Evolutionary conservation across 2,888 invertebrate species (phyloP).

Genomic region (Tetragonisca angustula): DNA sequence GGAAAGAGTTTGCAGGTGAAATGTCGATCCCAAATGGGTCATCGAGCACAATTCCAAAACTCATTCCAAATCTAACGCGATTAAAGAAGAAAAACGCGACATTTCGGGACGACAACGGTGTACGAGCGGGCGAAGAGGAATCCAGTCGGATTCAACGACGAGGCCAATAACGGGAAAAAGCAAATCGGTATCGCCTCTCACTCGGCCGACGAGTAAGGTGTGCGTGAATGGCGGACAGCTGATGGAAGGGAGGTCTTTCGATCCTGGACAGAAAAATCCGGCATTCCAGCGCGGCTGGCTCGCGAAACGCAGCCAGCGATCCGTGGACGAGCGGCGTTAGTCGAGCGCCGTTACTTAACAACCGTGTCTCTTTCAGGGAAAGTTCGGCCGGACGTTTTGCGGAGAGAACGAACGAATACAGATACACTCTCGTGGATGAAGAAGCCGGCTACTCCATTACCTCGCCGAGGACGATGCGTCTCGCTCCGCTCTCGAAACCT

Average conservation of each 20-base stretch:
- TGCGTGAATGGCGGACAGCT: conserved; percentile 46
- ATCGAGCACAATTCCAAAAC: too few species aligned
- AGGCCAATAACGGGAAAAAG: conserved; percentile 81
- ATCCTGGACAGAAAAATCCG: conserved; percentile 64
- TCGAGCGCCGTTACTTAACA: conserved; percentile 66
- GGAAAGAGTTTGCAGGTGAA: too few species aligned
- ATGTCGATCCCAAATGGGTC: too few species aligned
- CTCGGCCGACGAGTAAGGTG: conserved; percentile 65
- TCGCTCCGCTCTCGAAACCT: background rate
- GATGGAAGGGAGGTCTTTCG: conserved; percentile 63
- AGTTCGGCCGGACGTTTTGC: conserved; percentile 42
- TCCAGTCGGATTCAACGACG: conserved; percentile 37
- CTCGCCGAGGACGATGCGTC: background rate
- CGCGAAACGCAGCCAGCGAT: conserved; percentile 71
- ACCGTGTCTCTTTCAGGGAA: conserved; percentile 49
- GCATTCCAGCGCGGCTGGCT: conserved; percentile 67
- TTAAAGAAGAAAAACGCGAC: background rate
- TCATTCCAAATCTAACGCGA: background rate
- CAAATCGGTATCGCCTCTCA: conserved; percentile 81
- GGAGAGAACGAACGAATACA: conserved; percentile 15
- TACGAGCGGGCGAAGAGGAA: background rate
- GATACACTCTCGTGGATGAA: conserved; percentile 14
- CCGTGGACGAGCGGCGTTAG: conserved; percentile 63
- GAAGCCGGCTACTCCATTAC: background rate
- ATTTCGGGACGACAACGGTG: conserved; percentile 12